A percentile compares a stretch with the other conserved stretches of the same genome.
Evolutionary conservation across 2,888 invertebrate genomes (phyloP).

Genomic region (Callyntrura sp.): DNA sequence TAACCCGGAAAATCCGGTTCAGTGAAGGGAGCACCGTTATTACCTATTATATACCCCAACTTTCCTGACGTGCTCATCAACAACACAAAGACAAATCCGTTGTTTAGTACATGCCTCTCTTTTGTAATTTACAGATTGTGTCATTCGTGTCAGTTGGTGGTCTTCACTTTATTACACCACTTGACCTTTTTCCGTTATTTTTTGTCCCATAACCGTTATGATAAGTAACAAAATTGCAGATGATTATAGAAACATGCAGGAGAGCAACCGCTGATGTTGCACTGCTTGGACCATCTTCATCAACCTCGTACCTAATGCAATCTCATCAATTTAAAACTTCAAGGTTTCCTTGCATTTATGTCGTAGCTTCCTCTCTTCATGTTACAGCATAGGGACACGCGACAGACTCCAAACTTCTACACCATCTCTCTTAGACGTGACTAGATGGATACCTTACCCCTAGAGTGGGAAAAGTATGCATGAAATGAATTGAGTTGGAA

Average conservation of each 20-base stretch:
- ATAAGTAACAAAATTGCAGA: not conserved
- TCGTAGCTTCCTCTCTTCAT: not conserved
- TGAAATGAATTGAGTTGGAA: not conserved
- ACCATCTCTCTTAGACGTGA: too few species aligned
- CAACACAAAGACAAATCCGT: too few species aligned
- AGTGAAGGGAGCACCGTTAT: too few species aligned
- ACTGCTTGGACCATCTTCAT: not conserved
- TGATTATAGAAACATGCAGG: not conserved
- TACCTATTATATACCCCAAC: too few species aligned
- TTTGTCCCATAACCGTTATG: constrained; percentile 17
- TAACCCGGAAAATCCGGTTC: too few species aligned
- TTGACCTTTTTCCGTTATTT: not conserved
- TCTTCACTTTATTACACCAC: not conserved
- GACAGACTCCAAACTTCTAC: too few species aligned
- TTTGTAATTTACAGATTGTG: not conserved
- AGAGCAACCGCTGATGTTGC: not conserved
- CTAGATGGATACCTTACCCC: too few species aligned
- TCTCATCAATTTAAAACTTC: constrained; percentile 56
- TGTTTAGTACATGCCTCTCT: too few species aligned
- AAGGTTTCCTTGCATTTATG: constrained; percentile 23
- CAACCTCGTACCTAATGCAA: constrained; percentile 48
- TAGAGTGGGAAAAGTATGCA: not conserved
- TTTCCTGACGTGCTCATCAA: too few species aligned
- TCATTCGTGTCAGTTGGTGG: constrained; percentile 20
- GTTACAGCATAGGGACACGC: not conserved